phyloP scores from a whole-genome alignment of 1,140 invertebrate species.

The Ptiloglossa arizonensis region DNA sequence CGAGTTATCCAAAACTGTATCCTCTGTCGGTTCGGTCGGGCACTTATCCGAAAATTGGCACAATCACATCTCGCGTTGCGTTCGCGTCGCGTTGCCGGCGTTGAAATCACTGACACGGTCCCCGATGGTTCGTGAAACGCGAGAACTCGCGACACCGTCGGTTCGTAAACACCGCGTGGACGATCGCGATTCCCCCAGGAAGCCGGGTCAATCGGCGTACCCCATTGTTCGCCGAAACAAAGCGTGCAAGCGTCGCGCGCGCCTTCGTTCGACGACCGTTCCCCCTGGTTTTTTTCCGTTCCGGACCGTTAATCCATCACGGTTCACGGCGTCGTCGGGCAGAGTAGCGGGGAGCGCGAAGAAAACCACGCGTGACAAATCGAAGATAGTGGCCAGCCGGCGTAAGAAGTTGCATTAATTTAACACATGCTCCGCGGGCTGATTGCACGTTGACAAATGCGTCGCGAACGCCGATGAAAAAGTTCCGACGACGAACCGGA shows the following conservation, averaged over 20 bases:
- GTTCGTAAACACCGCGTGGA: neutral
- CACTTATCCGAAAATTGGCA: neutral
- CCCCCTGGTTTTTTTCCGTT: slow-evolving; percentile 35
- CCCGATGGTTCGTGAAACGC: too few species aligned
- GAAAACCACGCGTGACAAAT: slow-evolving; percentile 65
- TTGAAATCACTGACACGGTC: slow-evolving; percentile 21
- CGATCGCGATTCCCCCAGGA: neutral
- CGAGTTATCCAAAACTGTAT: neutral
- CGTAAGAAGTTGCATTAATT: slow-evolving; percentile 65
- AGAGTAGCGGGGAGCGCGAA: slow-evolving; percentile 47
- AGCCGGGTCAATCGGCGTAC: neutral
- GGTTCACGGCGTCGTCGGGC: slow-evolving; percentile 40
- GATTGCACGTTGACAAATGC: slow-evolving; percentile 63
- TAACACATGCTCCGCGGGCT: slow-evolving; percentile 30
- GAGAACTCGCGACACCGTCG: neutral
- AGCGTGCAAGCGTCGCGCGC: neutral
- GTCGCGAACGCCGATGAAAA: neutral
- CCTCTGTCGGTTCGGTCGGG: neutral
- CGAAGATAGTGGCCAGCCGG: slow-evolving; percentile 53
- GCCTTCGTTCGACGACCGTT: neutral
- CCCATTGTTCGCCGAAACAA: slow-evolving; percentile 9
- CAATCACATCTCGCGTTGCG: neutral
- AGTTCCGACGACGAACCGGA: neutral
- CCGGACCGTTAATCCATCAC: slow-evolving; percentile 65
- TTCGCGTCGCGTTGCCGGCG: slow-evolving; percentile 13